These are phyloP conservation scores for Sitta carolinensis DNA, from an alignment of 2,797 vertebrate species.

Conservation along the genomic window DNA sequence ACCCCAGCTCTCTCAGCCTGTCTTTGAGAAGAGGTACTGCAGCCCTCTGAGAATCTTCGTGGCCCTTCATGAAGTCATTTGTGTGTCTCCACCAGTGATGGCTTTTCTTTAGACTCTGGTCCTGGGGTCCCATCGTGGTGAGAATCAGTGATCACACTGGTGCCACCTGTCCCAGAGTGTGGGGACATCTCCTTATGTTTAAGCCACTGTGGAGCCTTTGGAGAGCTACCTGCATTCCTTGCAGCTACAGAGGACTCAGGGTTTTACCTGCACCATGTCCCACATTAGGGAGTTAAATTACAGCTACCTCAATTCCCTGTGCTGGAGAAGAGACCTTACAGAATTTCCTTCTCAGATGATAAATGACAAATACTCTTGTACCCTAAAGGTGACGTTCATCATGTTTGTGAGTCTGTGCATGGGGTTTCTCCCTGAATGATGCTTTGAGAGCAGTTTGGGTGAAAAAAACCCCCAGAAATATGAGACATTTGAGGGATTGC, in stretches of 20 bases:
- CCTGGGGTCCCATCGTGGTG: no score
- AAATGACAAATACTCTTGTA: neutral
- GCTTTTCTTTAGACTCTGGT: neutral
- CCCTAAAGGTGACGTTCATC: neutral
- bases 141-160: neutral
- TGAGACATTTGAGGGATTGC: neutral
- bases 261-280: neutral
- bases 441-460: neutral
- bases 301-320: neutral
- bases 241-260: neutral
- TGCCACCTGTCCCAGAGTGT: neutral
- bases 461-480: neutral
- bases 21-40: fast-evolving
- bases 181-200: neutral
- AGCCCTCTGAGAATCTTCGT: neutral
- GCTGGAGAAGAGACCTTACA: neutral
- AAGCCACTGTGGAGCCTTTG: neutral
- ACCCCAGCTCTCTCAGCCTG: neutral
- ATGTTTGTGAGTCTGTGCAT: neutral
- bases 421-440: neutral
- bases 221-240: neutral
- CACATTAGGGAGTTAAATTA: neutral
- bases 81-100: neutral
- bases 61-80: neutral
- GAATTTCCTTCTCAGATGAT: neutral